Base-by-base conservation (phyloP, 2,797 vertebrate genomes). In the Leptatherina wallacei region DNA sequence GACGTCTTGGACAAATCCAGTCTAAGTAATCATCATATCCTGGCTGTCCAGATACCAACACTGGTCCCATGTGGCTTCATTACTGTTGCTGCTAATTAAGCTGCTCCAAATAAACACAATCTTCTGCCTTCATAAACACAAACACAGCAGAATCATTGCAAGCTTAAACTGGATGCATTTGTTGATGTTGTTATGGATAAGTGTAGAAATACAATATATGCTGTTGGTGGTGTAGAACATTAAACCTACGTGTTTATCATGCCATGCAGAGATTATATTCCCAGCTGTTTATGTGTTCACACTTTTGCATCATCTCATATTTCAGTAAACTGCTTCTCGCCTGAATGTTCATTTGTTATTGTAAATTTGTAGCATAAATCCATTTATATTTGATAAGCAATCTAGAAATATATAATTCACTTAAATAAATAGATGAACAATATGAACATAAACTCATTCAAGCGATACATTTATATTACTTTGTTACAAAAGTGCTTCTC, bases 81-180 rank as follows among this genome's bases (percentile, higher is more conserved):
- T 93, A 93, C 87, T 83, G 91, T 85, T 92, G 89, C 89, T 85
- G 88, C 90, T 92, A 93, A 93, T 92, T 92, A 92, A 89, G 87
- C 85, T 87, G 87, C 88, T 92, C 89, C 87, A 89, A 88, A 92
- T 92, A 92, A 92, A 92, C 90, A 92, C 83, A 85, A 82, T 89
- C 81, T 83, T 86, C 89, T 87, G 87, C 89, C 83, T 91, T 91
- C 88, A 89, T 90, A 89, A 90, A 86, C 86, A 87, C 90, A 87
- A 91, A 91, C 88, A 88, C 82, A 73, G 81, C 82, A 79, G 78
- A 86, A 81, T 82, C 87, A 87, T 85, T 87, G 87, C 88, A 83
- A 77, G 83, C 76, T 81, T 83, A 67, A 71, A 89, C 76, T 70
- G 77, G 67, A 81, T 83, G 66, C 30, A 85, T 85, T 80, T 83